These are phyloP conservation scores for Mantis religiosa DNA, from an alignment of 2,888 invertebrate species.

Conservation along the genomic window DNA sequence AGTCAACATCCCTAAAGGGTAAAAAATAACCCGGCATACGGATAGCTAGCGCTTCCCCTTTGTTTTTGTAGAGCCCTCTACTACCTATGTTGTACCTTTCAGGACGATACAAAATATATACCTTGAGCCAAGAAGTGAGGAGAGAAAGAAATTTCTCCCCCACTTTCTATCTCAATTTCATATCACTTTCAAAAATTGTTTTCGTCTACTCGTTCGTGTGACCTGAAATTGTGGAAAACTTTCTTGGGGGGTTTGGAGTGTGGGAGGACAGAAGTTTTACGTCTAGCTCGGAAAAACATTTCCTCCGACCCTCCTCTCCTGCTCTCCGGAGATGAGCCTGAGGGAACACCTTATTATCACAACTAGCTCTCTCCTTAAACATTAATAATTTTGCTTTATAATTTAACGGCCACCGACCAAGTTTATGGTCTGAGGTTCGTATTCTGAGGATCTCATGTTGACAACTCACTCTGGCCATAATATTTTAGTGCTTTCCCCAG, in stretches of 20 bases:
- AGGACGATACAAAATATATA: not conserved
- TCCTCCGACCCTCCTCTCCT: not conserved
- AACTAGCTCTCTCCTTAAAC: not conserved
- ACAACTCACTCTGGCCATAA: no score
- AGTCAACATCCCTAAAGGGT: constrained; percentile 25
- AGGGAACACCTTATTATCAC: not conserved
- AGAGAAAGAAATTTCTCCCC: constrained; percentile 1
- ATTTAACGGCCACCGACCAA: no score
- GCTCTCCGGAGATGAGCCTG: not conserved
- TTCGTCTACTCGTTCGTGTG: constrained; percentile 4
- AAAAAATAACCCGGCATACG: constrained; percentile 15
- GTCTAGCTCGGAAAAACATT: constrained; percentile 7
- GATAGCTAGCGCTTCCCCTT: not conserved
- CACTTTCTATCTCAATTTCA: constrained; percentile 9
- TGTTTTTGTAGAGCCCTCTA: not conserved
- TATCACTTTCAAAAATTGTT: constrained; percentile 17
- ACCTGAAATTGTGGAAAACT: constrained; percentile 16
- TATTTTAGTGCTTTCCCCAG: no score
- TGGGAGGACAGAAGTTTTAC: not conserved
- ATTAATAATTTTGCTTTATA: no score
- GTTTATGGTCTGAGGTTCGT: no score
- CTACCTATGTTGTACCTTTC: not conserved
- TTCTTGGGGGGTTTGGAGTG: not conserved
- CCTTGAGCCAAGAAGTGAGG: not conserved
- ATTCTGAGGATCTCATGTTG: no score